These are phyloP conservation scores for rat (Rattus norvegicus) DNA, from an alignment of 2,113 vertebrate genomes.

Conservation along the genomic window GRCr8 NC_086024.1:128966001-128966500, in stretches of 20 bases:
- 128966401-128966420: no score
- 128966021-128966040: neutral
- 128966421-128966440: no score
- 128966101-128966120: no score
- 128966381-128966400: no score
- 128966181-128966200: no score
- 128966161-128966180: neutral
- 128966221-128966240: neutral
- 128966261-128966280: neutral
- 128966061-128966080: neutral
- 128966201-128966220: neutral
- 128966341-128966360: no score
- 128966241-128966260: neutral
- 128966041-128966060: neutral
- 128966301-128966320: neutral
- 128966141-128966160: neutral
- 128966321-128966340: neutral
- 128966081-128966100: neutral
- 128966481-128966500: no score
- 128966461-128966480: no score
- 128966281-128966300: neutral
- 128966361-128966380: no score
- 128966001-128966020: neutral
- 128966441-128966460: no score
- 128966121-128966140: neutral